Evolutionary conservation across 2,113 vertebrate genomes (phyloP).

Genomic region (Platichthys flesus): DNA sequence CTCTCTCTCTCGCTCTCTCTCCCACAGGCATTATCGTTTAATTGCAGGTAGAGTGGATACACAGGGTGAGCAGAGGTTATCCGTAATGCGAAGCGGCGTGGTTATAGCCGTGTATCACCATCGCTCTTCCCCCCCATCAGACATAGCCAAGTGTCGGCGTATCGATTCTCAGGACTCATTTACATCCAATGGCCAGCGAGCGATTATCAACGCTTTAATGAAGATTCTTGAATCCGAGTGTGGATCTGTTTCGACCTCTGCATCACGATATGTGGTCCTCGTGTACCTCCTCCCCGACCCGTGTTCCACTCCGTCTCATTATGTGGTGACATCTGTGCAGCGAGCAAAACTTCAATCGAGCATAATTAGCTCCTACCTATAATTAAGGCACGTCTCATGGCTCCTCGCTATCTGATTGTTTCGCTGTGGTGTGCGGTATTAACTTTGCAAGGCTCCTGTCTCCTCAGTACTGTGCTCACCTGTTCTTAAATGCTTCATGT

Average conservation of each 20-base stretch:
- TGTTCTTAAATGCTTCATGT: constrained; percentile 20
- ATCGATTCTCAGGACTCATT: constrained; percentile 69
- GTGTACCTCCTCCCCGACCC: constrained; percentile 34
- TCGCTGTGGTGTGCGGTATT: constrained; percentile 51
- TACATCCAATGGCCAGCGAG: constrained; percentile 48
- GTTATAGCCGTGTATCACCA: constrained; percentile 55
- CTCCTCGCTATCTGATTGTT: constrained; percentile 60
- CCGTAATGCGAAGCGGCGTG: constrained; percentile 44
- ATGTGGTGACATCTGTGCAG: constrained; percentile 51
- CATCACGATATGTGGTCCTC: constrained; percentile 35
- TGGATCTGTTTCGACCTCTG: constrained; percentile 46
- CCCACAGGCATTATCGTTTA: constrained; percentile 67
- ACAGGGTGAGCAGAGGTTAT: constrained; percentile 60
- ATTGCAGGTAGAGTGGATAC: constrained; percentile 66
- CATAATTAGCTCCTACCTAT: constrained; percentile 69
- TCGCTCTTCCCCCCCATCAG: constrained; percentile 56
- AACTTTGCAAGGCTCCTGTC: constrained; percentile 41
- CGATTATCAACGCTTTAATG: constrained; percentile 63
- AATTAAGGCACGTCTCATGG: constrained; percentile 65
- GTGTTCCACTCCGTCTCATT: constrained; percentile 66
- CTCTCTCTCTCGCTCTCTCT: constrained; percentile 32
- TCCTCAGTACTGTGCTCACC: neutral
- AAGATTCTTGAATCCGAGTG: constrained; percentile 51
- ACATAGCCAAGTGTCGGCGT: constrained; percentile 2
- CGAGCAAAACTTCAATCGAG: constrained; percentile 62